Evolutionary conservation across 2,888 invertebrate species (phyloP), one percentile per base, ranked within the genome.

Genomic region (Stenchaetothrips biformis): DNA sequence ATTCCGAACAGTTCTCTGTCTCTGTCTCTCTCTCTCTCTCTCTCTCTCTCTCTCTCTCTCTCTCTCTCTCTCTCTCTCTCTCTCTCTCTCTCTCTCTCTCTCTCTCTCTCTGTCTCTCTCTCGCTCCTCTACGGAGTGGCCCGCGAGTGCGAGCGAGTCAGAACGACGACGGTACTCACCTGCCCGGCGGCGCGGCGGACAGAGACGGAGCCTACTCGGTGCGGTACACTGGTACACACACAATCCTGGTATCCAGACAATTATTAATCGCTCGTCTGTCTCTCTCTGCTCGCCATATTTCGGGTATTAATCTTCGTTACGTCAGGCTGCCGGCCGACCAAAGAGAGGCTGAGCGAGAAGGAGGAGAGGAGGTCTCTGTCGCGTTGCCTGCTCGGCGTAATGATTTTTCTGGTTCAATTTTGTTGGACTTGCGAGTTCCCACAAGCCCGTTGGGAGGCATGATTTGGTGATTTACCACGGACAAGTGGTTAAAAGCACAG

Each of bases 261-360:
- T 74, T 74, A 74, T 74, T 74, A 74, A 74, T 74, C 67, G 67
- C 67, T 74, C 25, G 67, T 25, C 67, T 25, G 67, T 74, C 67
- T 74, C 67, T 74, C 67, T 74, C 25, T 74, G 67, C 67, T 74
- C 67, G 67, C 67, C 67, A 74, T 74, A 74, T 74, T 74, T 74
- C 67, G 67, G 67, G 67, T 74, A 74, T 74, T 74, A 74, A 74
- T 74, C 67, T 74, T 74, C 67, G 67, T 74, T 74, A 74, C 67
- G 67, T 74, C 67, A 74, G 25, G 67, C 25, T 74, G 25, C 67
- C 67, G 67, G 25, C 67, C 67, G 67, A 74, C 37, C 37, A 37
- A 37, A 37, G 37, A 37, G 37, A 37, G 37, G 37, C 37, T 37
- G 37, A 37, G 37, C 37, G 37, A 37, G 37, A 37, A 37, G 37